Base-by-base conservation (phyloP, 2,797 vertebrate species). In the Denticeps clupeoides region DNA sequence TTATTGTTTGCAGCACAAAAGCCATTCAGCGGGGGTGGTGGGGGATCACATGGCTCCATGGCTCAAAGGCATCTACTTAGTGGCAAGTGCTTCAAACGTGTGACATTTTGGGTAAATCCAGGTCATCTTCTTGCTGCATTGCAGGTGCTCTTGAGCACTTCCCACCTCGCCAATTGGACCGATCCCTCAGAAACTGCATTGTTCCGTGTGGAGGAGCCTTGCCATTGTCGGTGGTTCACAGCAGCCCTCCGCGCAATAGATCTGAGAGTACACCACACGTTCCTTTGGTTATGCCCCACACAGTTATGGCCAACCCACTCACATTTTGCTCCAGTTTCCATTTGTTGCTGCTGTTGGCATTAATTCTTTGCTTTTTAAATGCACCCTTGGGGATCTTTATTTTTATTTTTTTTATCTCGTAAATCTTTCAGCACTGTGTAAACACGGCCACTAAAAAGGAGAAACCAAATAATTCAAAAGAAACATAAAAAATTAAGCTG, bases 41-140 rank as follows among this genome's bases (percentile, higher is more conserved):
- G n/a, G n/a, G n/a, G n/a, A n/a, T n/a, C n/a, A n/a, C n/a, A n/a
- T n/a, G n/a, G n/a, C n/a, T n/a, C n/a, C n/a, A n/a, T n/a, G n/a
- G n/a, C n/a, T n/a, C n/a, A n/a, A n/a, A n/a, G n/a, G n/a, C n/a
- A n/a, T n/a, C n/a, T n/a, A n/a, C n/a, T n/a, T n/a, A n/a, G n/a
- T n/a, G n/a, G n/a, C n/a, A n/a, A n/a, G n/a, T n/a, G n/a, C 24
- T 25, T 45, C 5, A 7, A 28, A 38, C 7, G 23, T 19, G 21
- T 37, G 22, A 31, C 19, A 29, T 44, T 35, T 55, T 8, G 28
- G 60, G 47, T 48, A 57, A 60, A 65, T 62, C 47, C 63, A 65
- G 63, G 64, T 54, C 64, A 60, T 23, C 32, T 41, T 24, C 13
- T 28, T 47, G 45, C 52, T 60, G 52, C 51, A 62, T 40, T 60